A percentile compares a stretch with the other conserved stretches of the same genome.
These are phyloP conservation scores for Psittacula derbiana DNA, from an alignment of 2,797 vertebrate species.

Conservation along the genomic window DNA sequence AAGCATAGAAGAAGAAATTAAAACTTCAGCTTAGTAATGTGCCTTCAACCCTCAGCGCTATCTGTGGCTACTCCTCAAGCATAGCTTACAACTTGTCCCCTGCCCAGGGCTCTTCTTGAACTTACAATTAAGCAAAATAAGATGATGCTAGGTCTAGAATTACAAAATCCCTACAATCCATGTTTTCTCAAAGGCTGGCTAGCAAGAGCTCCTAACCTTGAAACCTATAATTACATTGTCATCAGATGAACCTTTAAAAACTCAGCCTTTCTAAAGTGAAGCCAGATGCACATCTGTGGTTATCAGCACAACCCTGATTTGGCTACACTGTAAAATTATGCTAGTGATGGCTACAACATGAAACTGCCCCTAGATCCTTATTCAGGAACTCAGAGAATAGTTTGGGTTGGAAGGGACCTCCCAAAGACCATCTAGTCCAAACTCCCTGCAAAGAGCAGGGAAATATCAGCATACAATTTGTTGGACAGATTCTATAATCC, in stretches of 20 bases:
- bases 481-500: slow-evolving; percentile 76
- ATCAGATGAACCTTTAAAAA: neutral
- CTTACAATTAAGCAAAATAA: neutral
- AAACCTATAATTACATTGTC: neutral
- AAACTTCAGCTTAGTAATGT: neutral
- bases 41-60: neutral
- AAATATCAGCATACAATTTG: slow-evolving; percentile 72
- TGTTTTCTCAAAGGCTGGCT: neutral
- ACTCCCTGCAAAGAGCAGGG: neutral
- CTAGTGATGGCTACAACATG: slow-evolving; percentile 29
- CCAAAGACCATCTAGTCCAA: neutral
- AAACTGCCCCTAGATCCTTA: slow-evolving; percentile 24
- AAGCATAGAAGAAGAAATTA: neutral
- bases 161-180: neutral
- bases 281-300: slow-evolving; percentile 32
- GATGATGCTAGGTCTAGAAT: neutral
- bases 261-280: slow-evolving; percentile 1
- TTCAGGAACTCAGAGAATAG: neutral
- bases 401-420: neutral
- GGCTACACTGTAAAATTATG: slow-evolving; percentile 35
- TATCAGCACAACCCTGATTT: slow-evolving; percentile 26
- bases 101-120: neutral
- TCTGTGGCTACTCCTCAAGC: neutral
- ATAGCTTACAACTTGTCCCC: neutral
- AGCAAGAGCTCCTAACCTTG: neutral